Percentiles rank a stretch among this genome's conserved stretches.
Conservation (phyloP, 2,888 invertebrate species). For the Pomacea canaliculata region DNA sequence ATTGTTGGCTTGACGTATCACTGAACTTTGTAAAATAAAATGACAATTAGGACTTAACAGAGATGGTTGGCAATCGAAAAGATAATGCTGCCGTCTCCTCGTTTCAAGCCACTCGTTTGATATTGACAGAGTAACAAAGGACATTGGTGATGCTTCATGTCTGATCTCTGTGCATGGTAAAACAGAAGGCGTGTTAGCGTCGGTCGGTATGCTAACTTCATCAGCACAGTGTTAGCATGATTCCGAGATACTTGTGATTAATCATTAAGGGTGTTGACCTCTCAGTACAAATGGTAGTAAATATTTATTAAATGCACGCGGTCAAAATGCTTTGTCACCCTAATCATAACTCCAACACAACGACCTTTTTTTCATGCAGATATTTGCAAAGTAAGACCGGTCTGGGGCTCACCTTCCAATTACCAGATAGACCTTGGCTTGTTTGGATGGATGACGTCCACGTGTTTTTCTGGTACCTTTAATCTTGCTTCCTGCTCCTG, state of each 20-base stretch:
- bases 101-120: too few relatives aligned
- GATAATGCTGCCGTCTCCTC: too few relatives aligned
- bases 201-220: too few relatives aligned
- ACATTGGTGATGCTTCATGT: too few relatives aligned
- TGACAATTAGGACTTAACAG: too few relatives aligned
- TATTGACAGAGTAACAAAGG: too few relatives aligned
- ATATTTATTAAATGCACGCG: background rate
- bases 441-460: constrained; percentile 2
- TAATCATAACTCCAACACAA: background rate
- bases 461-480: background rate
- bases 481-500: background rate
- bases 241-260: background rate
- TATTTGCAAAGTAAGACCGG: background rate
- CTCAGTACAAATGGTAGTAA: background rate
- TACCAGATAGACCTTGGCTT: constrained; percentile 3
- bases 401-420: background rate
- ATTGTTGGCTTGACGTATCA: background rate
- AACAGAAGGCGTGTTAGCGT: too few relatives aligned
- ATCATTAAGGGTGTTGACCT: background rate
- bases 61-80: too few relatives aligned
- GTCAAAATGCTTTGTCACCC: background rate
- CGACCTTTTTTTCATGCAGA: background rate
- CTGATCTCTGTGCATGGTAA: too few relatives aligned
- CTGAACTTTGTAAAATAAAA: too few relatives aligned
- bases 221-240: too few relatives aligned